These are phyloP conservation scores for Lasioglossum pauxillum DNA, from an alignment of 2,888 invertebrate species.

Conservation along the genomic window DNA sequence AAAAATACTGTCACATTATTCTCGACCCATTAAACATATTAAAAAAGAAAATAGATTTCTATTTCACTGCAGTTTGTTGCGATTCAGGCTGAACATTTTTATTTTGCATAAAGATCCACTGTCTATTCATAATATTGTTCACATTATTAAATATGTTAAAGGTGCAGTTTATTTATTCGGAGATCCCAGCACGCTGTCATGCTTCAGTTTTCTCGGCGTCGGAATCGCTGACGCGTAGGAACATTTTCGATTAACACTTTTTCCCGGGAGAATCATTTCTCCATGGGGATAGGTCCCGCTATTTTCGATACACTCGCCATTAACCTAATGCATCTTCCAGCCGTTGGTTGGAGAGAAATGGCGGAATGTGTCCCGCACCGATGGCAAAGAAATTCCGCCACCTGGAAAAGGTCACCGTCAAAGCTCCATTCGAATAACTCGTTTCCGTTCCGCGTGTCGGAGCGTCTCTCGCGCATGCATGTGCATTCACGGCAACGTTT, in stretches of 20 bases:
- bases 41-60: too few relatives aligned
- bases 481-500: conserved; percentile 49
- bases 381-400: conserved; percentile 28
- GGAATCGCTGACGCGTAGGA: not conserved
- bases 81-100: too few relatives aligned
- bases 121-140: too few relatives aligned
- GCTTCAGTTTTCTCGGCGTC: not conserved
- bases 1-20: too few relatives aligned
- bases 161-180: not conserved
- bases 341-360: conserved; percentile 5
- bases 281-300: not conserved
- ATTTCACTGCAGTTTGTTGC: too few relatives aligned
- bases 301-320: conserved; percentile 1
- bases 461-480: conserved; percentile 33
- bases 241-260: conserved; percentile 4
- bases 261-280: not conserved
- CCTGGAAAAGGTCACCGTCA: conserved; percentile 48
- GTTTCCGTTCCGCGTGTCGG: conserved; percentile 55
- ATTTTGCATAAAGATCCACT: too few relatives aligned
- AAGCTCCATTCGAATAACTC: conserved; percentile 50
- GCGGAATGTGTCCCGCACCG: not conserved
- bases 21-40: too few relatives aligned
- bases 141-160: not conserved
- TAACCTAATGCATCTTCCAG: conserved; percentile 14
- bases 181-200: not conserved